Conservation (phyloP, 1,140 invertebrate genomes). For the Sycophaga agraensis region DNA sequence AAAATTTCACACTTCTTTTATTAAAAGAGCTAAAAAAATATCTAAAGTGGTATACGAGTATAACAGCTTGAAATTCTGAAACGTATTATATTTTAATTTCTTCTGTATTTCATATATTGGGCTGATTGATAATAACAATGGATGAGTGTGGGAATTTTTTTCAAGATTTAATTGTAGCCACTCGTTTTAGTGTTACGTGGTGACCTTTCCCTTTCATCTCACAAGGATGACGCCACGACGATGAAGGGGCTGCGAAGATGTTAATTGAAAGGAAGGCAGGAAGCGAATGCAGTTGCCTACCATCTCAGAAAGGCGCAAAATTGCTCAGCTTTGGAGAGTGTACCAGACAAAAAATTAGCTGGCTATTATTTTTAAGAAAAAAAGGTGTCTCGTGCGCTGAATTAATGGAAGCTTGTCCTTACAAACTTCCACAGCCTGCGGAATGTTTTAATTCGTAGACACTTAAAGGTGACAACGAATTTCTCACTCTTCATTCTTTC, state of each 20-base stretch:
- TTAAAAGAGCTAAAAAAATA: too few species aligned
- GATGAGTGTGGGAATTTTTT: neutral
- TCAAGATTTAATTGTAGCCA: conserved; percentile 14
- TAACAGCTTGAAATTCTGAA: too few species aligned
- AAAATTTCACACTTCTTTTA: too few species aligned
- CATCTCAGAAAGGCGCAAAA: conserved; percentile 5
- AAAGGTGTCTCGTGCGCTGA: conserved; percentile 8
- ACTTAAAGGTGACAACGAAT: neutral
- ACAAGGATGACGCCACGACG: neutral
- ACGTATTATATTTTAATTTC: too few species aligned
- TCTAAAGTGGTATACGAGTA: too few species aligned
- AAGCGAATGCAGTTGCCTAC: neutral
- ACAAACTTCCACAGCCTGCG: neutral
- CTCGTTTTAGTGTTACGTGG: neutral
- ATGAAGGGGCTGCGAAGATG: conserved; percentile 20
- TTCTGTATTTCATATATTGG: too few species aligned
- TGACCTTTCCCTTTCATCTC: conserved; percentile 6
- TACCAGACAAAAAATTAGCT: conserved; percentile 22
- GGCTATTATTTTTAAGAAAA: conserved; percentile 27
- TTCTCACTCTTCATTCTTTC: too few species aligned
- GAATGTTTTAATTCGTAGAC: conserved; percentile 4
- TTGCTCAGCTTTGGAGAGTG: neutral
- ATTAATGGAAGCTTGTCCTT: conserved; percentile 33
- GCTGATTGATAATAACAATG: too few species aligned
- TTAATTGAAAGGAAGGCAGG: conserved; percentile 26